Conservation (phyloP, 2,797 vertebrate species). For the Astyanax mexicanus region DNA sequence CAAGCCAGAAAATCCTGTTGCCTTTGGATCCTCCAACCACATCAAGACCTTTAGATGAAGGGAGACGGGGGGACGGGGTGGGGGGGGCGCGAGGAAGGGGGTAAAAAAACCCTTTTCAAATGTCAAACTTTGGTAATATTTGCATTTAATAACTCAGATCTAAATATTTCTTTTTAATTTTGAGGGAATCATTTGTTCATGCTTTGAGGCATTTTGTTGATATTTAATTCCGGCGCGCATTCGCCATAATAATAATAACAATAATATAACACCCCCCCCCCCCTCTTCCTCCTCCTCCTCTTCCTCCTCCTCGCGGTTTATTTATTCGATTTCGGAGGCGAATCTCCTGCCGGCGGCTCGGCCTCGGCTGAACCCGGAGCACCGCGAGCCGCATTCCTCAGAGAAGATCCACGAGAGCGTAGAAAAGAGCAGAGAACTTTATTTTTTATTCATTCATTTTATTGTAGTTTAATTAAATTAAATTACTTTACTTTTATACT, state of each 20-base stretch:
- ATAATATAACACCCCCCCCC: constrained; percentile 45
- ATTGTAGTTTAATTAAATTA: too few relatives aligned
- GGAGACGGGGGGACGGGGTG: background rate
- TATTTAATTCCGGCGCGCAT: constrained; percentile 62
- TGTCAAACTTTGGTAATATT: constrained; percentile 62
- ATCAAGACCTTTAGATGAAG: constrained; percentile 41
- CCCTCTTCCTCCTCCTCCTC: too few relatives aligned
- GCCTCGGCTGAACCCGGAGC: constrained; percentile 59
- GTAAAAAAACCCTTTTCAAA: constrained; percentile 55
- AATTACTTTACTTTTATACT: too few relatives aligned
- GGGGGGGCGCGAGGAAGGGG: background rate
- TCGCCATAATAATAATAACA: constrained; percentile 58
- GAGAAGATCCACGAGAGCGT: constrained; percentile 11
- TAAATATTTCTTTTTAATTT: constrained; percentile 72
- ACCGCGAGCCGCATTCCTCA: constrained; percentile 33
- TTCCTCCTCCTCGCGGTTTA: constrained; percentile 68
- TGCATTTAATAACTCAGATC: constrained; percentile 59
- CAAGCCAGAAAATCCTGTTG: constrained; percentile 55
- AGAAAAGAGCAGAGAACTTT: too few relatives aligned
- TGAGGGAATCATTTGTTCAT: constrained; percentile 60
- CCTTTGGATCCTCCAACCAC: constrained; percentile 48
- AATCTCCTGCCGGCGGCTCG: constrained; percentile 50
- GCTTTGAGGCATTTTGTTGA: constrained; percentile 63
- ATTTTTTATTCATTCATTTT: too few relatives aligned
- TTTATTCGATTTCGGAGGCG: constrained; percentile 66